These are phyloP conservation scores for Chaetodon trifasciatus DNA, from an alignment of 2,797 vertebrate species.

Conservation along the genomic window DNA sequence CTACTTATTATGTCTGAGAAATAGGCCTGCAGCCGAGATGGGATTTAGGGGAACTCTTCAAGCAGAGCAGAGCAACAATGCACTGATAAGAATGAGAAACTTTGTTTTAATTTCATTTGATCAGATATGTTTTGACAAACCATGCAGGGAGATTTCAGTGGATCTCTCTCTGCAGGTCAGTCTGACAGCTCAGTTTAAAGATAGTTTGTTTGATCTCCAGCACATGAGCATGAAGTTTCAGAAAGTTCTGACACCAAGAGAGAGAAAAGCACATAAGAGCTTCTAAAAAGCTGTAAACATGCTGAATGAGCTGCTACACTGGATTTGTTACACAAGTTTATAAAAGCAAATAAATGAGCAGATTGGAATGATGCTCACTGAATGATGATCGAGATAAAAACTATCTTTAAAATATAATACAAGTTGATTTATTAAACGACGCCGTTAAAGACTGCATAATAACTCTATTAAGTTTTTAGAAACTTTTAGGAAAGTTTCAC, in stretches of 20 bases:
- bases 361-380: neutral
- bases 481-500: neutral
- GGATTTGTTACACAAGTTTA: neutral
- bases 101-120: neutral
- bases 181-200: neutral
- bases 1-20: slow-evolving; percentile 77
- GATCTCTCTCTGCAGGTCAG: neutral
- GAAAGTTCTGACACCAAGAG: neutral
- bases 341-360: neutral
- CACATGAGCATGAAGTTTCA: neutral
- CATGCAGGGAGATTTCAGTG: neutral
- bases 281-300: neutral
- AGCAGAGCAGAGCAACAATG: slow-evolving; percentile 30
- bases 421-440: too few relatives aligned
- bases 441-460: neutral
- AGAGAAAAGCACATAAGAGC: neutral
- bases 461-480: neutral
- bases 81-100: slow-evolving; percentile 21
- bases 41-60: slow-evolving; percentile 33
- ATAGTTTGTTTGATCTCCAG: neutral
- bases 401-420: neutral
- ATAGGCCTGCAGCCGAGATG: slow-evolving; percentile 37
- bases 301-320: neutral
- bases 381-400: neutral
- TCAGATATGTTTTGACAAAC: too few relatives aligned